phyloP scores from a whole-genome alignment of 2,888 invertebrate genomes.

The Eupithecia tripunctaria region DNA sequence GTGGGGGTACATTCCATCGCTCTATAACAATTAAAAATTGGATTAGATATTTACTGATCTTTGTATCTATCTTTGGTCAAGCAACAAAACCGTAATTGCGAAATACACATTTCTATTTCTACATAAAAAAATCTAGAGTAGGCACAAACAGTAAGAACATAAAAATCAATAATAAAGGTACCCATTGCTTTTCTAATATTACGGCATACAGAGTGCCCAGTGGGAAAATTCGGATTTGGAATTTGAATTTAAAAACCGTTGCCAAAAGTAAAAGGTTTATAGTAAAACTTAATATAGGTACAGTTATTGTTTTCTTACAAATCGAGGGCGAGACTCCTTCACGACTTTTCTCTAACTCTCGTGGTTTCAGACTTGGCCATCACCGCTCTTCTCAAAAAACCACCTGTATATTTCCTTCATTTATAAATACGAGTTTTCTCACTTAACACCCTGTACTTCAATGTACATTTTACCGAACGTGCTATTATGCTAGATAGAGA shows the following conservation, averaged over 20 bases:
- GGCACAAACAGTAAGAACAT: background rate
- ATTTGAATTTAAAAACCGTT: too few species aligned
- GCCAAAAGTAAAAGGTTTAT: too few species aligned
- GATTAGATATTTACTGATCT: background rate
- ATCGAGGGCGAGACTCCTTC: too few species aligned
- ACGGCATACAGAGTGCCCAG: background rate
- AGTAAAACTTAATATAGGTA: too few species aligned
- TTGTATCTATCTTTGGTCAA: background rate
- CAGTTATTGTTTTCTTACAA: too few species aligned
- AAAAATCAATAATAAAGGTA: background rate
- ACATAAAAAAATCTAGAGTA: background rate
- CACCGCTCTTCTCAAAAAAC: too few species aligned
- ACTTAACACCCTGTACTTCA: background rate
- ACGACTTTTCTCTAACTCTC: too few species aligned
- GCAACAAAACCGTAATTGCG: background rate
- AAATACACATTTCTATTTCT: background rate
- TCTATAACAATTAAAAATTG: conserved; percentile 59
- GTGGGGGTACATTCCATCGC: conserved; percentile 80
- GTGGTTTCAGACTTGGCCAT: too few species aligned
- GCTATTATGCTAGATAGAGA: background rate
- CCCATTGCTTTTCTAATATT: background rate
- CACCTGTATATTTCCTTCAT: too few species aligned
- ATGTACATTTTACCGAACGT: background rate
- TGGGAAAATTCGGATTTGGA: too few species aligned
- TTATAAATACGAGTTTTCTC: too few species aligned